Evolutionary conservation across 2,888 invertebrate species (phyloP).

Genomic region (Autographa gamma): DNA sequence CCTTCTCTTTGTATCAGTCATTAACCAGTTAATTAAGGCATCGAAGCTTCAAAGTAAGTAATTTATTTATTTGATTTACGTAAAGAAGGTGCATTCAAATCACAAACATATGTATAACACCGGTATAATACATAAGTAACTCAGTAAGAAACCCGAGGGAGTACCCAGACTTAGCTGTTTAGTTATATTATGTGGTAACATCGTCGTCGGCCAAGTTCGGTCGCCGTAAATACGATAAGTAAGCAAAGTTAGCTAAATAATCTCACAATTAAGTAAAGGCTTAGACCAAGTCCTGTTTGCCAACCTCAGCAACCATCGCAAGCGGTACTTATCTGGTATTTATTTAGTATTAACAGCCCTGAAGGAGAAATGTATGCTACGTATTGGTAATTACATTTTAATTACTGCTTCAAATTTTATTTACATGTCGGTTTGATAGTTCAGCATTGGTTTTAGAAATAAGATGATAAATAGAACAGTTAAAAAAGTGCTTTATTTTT

Average conservation of each 20-base stretch:
- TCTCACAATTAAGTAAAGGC: slow-evolving; percentile 77
- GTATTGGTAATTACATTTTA: neutral
- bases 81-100: no score
- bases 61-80: no score
- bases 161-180: slow-evolving; percentile 39
- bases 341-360: slow-evolving; percentile 35
- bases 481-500: no score
- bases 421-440: no score
- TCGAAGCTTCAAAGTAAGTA: no score
- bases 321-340: slow-evolving; percentile 39
- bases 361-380: slow-evolving; percentile 11
- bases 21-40: no score
- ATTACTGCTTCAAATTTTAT: no score
- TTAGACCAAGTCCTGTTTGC: slow-evolving; percentile 69
- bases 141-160: slow-evolving; percentile 32
- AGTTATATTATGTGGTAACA: slow-evolving; percentile 52
- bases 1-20: no score
- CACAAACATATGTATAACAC: neutral
- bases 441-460: no score
- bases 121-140: slow-evolving; percentile 29
- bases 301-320: slow-evolving; percentile 51
- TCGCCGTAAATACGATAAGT: slow-evolving; percentile 75
- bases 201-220: slow-evolving; percentile 58
- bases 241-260: slow-evolving; percentile 73
- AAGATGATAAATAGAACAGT: no score